Base-by-base conservation (phyloP, 1,140 invertebrate genomes). In the Heliconius nattereri region DNA sequence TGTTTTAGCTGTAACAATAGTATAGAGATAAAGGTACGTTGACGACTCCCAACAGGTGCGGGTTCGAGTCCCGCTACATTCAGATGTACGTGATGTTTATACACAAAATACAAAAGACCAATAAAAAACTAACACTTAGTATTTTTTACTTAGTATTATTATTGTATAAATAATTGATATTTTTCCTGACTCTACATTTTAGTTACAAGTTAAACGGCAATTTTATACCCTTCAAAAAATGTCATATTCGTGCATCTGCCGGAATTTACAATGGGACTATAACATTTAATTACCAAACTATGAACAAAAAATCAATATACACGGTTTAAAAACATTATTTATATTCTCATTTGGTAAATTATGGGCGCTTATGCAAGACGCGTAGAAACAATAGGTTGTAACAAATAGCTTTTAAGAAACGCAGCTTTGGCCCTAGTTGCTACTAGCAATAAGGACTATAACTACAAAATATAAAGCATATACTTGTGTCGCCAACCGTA, bases 341-440 rank as follows among this genome's bases (percentile, higher is more conserved):
- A 78, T 78, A 71, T 75, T 71, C 71, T 72, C 74, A 57, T 78
- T 79, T 78, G 76, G 54, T 83, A 81, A 77, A 79, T 81, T 81
- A 76, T 83, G 75, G 79, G 77, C 71, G 77, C 74, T 83, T 81
- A 83, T 83, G 73, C 71, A 73, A 81, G 74, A 75, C 57, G 70
- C 81, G 74, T 72, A 74, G 75, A n/a, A 19, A 26, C 6, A 32
- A 73, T 26, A 71, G 19, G 20, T 76, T 26, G 37, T n/a, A 40
- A 70, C 54, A 73, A 54, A 54, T 26, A 7, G 19, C 60, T 16
- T 37, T 29, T 40, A 49, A 3, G 5, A n/a, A 40, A 54, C 2
- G 29, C 49, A 74, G 29, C 26, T 32, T 37, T n/a, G 19, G 11
- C 72, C 23, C 49, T 81, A 81, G 26, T 23, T 29, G 2, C 20